These are phyloP conservation scores for Montipora capitata DNA, from an alignment of 92 coral and sea anemone genomes.

Conservation along the genomic window DNA sequence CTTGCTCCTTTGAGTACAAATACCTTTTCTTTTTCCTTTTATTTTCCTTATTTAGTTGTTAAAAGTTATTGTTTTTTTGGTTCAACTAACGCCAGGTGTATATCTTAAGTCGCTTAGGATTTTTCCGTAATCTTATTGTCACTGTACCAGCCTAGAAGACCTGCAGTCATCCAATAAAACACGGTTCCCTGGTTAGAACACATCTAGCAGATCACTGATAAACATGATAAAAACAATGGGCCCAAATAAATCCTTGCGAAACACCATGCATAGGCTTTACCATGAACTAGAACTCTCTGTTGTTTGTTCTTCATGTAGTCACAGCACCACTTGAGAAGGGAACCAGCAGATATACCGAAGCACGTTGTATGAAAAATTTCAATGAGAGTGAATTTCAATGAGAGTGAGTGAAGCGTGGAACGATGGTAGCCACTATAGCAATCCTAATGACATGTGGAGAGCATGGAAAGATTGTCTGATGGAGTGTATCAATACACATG, in stretches of 20 bases:
- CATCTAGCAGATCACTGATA: background rate
- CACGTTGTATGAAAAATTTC: too few species aligned
- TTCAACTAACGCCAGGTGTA: background rate
- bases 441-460: too few species aligned
- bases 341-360: too few species aligned
- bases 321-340: background rate
- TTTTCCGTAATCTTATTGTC: background rate
- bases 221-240: background rate
- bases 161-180: background rate
- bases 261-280: background rate
- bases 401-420: too few species aligned
- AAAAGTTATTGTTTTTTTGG: background rate
- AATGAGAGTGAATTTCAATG: too few species aligned
- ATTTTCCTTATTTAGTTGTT: too few species aligned
- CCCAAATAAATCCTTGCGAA: background rate
- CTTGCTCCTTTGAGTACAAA: too few species aligned
- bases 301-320: background rate
- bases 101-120: background rate
- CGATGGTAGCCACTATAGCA: too few species aligned
- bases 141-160: background rate
- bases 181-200: background rate
- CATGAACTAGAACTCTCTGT: background rate
- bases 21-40: too few species aligned
- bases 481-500: too few species aligned
- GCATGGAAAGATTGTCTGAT: too few species aligned